Conservation (phyloP, 2,797 vertebrate genomes). For the Enteromius trimaculatus region DNA sequence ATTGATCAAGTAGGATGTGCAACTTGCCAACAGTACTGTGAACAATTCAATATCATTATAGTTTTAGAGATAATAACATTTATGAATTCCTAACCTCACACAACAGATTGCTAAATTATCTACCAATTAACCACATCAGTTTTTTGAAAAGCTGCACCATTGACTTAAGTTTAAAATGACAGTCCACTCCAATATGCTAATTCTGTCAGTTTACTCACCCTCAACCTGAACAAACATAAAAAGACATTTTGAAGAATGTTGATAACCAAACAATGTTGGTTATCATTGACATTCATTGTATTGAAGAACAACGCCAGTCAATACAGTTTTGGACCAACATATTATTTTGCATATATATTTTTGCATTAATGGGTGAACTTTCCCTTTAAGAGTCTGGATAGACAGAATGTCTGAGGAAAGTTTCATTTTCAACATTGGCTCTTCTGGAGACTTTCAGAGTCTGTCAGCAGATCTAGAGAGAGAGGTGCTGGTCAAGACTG, state of each 20-base stretch:
- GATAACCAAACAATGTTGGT: neutral
- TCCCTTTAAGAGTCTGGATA: neutral
- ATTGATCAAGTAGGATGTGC: neutral
- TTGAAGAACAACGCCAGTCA: neutral
- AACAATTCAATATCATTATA: conserved; percentile 6
- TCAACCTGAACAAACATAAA: neutral
- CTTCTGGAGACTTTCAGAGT: conserved; percentile 69
- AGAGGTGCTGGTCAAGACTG: conserved; percentile 61
- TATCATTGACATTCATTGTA: neutral
- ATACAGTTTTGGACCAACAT: neutral
- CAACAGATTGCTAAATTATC: neutral
- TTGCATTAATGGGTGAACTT: neutral
- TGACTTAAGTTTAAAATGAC: neutral
- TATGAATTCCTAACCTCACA: neutral
- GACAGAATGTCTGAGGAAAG: conserved; percentile 33
- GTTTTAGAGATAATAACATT: neutral
- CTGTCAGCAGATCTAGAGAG: conserved; percentile 72
- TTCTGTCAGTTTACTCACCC: neutral
- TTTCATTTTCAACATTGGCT: conserved; percentile 62
- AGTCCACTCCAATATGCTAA: neutral
- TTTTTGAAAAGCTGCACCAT: neutral
- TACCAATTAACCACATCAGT: neutral
- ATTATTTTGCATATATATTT: too few species aligned
- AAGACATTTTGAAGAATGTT: neutral
- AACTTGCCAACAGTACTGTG: neutral